Base-by-base conservation (phyloP, 2,113 vertebrate species). In the Bos javanicus region DNA sequence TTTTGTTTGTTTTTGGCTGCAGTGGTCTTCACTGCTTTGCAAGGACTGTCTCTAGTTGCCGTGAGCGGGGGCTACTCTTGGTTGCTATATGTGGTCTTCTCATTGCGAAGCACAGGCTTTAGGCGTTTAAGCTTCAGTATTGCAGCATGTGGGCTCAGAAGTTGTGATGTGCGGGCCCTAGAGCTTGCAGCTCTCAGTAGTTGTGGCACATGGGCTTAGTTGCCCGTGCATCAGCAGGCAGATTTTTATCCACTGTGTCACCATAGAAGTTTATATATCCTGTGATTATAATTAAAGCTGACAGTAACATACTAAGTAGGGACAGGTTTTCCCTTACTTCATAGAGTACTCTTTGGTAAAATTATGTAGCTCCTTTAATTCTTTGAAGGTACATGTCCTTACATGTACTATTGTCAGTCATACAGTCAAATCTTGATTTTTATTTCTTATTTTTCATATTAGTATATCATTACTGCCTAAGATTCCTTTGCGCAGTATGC, bases 211-310 rank as follows among this genome's bases (percentile, higher is more conserved):
- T 3, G 39, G 39, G 23, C 23, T 76, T 43, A 26, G 71, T 43
- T 76, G 71, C 36, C 14, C 12, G 0, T 43, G 71, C 39, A 76
- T 26, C 6, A 25, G 36, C 39, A 76, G 71, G 36, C 36, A 43
- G 39, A 76, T 43, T 76, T 43, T 76, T 26, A 76, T 43, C 39
- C 39, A 7, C 23, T 26, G 39, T 76, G 71, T 43, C 39, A 26
- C 71, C 23, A 8, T 25, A 36, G 71, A 26, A 43, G 71, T 43
- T 39, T 76, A 0, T 26, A 14, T 76, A 43, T 76, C 71, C 71
- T 43, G 62, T 90, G 85, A 56, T 97, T 80, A 36, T 95, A 43
- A 59, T 90, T 92, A 59, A 92, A 96, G 52, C 43, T 86, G n/a
- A 92, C 7, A 26, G 21, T 43, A 90, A 43, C 78, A 78, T 78